These are phyloP conservation scores for Telenomus remus DNA, from an alignment of 1,140 invertebrate genomes.

Conservation along the genomic window DNA sequence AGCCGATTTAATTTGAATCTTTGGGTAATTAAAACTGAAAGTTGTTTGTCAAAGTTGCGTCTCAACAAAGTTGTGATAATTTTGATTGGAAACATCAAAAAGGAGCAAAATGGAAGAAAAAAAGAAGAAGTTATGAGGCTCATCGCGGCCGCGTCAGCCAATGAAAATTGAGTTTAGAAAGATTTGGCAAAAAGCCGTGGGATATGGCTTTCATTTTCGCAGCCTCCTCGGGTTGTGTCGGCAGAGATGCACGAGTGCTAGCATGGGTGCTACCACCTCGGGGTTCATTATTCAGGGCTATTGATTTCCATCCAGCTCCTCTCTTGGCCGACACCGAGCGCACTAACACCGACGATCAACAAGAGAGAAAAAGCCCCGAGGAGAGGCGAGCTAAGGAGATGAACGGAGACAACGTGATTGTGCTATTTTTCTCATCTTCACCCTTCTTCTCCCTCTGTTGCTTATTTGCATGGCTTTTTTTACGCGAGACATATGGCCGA, in stretches of 20 bases:
- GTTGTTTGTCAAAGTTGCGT: too few relatives aligned
- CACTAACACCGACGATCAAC: slow-evolving; percentile 56
- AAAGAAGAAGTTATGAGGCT: slow-evolving; percentile 34
- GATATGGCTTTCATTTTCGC: slow-evolving; percentile 10
- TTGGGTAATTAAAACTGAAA: too few relatives aligned
- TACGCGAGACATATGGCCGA: slow-evolving; percentile 31
- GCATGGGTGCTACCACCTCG: slow-evolving; percentile 60
- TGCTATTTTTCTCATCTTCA: slow-evolving; percentile 35
- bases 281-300: slow-evolving; percentile 75
- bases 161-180: slow-evolving; percentile 51
- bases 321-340: slow-evolving; percentile 63
- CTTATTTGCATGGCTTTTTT: slow-evolving; percentile 47
- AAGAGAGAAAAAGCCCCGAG: slow-evolving; percentile 45
- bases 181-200: slow-evolving; percentile 50
- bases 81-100: slow-evolving; percentile 18
- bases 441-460: slow-evolving; percentile 51
- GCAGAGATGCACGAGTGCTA: slow-evolving; percentile 57
- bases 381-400: slow-evolving; percentile 16
- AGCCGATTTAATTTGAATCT: too few relatives aligned
- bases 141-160: slow-evolving; percentile 42
- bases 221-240: slow-evolving; percentile 32
- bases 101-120: slow-evolving; percentile 29
- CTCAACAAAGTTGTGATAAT: slow-evolving; percentile 18
- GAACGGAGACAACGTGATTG: slow-evolving; percentile 37
- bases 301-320: slow-evolving; percentile 73